Evolutionary conservation across 1,140 invertebrate genomes (phyloP), one percentile per base, ranked within the genome.

Genomic region (Nautilus pompilius): DNA sequence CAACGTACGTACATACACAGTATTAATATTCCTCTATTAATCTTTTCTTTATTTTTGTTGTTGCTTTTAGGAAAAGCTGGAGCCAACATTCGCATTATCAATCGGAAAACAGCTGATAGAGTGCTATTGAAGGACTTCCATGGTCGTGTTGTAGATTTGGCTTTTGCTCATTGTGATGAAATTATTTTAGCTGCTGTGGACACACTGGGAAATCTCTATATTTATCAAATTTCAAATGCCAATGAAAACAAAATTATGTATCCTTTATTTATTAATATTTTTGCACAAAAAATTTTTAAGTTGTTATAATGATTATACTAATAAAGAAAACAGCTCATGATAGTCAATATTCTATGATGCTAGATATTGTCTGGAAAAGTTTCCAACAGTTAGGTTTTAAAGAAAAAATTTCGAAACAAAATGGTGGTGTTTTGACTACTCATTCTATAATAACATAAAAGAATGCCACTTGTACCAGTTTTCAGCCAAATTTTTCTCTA

Each of bases 131-230:
- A 93, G 80, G 92, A 92, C 46, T 91, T 93, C 84, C 86, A 87
- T 57, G 92, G 92, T 29, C 84, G 89, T 74, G 90, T 97, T 33
- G 87, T 92, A 78, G 95, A 98, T 82, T 79, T 97, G 24, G 87
- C 93, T 8, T 97, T 98, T 85, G 92, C 95, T 20, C 89, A 93
- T 76, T 85, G 87, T 28, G 84, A 87, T 57, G 88, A 91, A 74
- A 87, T 93, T 24, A 86, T 95, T 59, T 82, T 97, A 15, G 94
- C 90, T 1, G 91, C 89, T 71, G 90, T 96, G 41, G 95, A 98
- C 84, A 89, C 90, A 73, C 86, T 86, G 60, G 92, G 92, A 34
- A 90, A 88, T 82, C 86, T 91, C 49, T 92, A 89, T 82, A 88
- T 95, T 56, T 89, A 95, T 82, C 66, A 49, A 66, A 26, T 66